Evolutionary conservation across 2,113 vertebrate genomes (phyloP).

Genomic region (Halichoerus grypus): DNA sequence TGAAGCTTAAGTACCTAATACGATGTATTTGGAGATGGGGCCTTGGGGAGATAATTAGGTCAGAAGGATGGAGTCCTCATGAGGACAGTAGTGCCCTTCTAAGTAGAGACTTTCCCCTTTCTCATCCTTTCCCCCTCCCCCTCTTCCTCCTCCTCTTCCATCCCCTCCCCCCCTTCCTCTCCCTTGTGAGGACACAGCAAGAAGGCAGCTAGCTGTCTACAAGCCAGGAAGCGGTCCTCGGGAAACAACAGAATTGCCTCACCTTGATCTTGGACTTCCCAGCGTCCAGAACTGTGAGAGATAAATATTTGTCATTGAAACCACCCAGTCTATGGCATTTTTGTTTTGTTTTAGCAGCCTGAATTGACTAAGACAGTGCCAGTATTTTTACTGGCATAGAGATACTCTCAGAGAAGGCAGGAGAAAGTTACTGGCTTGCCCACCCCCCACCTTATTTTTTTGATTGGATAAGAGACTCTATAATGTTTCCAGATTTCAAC

Average conservation of each 20-base stretch:
- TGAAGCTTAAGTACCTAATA: not conserved
- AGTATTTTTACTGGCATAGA: not conserved
- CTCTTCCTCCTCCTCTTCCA: not conserved
- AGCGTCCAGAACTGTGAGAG: not conserved
- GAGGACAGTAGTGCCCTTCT: not conserved
- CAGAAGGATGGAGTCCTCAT: not conserved
- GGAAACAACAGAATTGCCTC: not conserved
- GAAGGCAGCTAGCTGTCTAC: not conserved
- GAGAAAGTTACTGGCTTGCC: not conserved
- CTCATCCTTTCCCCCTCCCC: too few species aligned
- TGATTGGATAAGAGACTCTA: not conserved
- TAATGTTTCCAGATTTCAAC: constrained; percentile 39
- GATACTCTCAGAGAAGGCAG: not conserved
- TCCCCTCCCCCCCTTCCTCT: not conserved
- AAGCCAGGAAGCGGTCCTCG: not conserved
- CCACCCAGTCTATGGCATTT: not conserved
- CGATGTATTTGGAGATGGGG: not conserved
- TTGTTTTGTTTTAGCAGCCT: not conserved
- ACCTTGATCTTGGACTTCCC: not conserved
- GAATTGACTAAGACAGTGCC: not conserved
- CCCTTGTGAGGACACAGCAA: not conserved
- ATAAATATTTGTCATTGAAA: not conserved
- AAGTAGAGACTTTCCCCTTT: not conserved
- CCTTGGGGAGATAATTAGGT: not conserved
- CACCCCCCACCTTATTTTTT: not conserved